These are phyloP conservation scores for Mythimna pallens DNA, from an alignment of 2,888 invertebrate species.

Conservation along the genomic window DNA sequence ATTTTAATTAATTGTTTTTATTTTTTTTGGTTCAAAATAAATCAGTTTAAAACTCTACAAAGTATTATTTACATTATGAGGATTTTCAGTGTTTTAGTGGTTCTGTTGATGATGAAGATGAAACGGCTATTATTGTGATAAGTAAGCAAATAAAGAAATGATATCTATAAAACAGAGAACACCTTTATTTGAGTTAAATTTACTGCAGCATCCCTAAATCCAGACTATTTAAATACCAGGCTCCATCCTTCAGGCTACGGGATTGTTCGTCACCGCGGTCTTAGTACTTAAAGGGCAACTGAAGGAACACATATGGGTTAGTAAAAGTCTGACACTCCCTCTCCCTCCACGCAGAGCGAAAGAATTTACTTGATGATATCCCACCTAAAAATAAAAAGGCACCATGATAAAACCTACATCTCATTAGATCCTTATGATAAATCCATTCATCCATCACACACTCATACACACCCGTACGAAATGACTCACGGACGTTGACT, in stretches of 20 bases:
- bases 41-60: neutral
- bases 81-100: neutral
- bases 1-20: too few relatives aligned
- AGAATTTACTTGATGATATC: too few relatives aligned
- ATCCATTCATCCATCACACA: conserved; percentile 41
- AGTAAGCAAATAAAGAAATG: neutral
- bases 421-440: conserved; percentile 12
- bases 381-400: too few relatives aligned
- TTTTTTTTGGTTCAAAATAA: too few relatives aligned
- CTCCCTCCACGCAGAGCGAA: too few relatives aligned
- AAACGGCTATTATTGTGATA: neutral
- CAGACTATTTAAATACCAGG: neutral
- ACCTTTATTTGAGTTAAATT: neutral
- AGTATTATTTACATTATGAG: neutral
- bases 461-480: conserved; percentile 18
- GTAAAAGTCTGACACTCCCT: too few relatives aligned
- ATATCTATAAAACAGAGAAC: neutral
- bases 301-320: too few relatives aligned
- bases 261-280: too few relatives aligned
- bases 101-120: neutral
- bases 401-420: conserved; percentile 20
- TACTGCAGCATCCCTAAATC: neutral
- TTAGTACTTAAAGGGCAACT: too few relatives aligned
- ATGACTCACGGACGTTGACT: conserved; percentile 44
- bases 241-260: neutral